These are phyloP conservation scores for Halictus ligatus DNA, from an alignment of 2,888 invertebrate genomes.

Conservation along the genomic window DNA sequence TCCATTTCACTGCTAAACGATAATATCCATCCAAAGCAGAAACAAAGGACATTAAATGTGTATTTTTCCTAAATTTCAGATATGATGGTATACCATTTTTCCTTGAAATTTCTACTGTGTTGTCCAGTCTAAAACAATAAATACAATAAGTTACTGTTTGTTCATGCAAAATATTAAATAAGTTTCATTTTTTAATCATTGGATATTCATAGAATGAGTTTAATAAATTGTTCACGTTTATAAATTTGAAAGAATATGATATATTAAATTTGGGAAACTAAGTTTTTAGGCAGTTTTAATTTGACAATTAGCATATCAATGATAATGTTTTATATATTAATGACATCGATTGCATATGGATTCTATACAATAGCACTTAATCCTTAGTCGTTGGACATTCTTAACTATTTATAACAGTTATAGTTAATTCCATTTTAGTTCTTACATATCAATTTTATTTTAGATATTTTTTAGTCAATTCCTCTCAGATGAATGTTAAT, in stretches of 20 bases:
- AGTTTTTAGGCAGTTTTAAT: background rate
- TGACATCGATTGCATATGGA: no score
- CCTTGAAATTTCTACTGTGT: conserved; percentile 91
- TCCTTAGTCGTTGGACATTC: no score
- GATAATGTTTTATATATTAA: background rate
- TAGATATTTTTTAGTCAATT: no score
- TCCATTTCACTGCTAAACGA: conserved; percentile 93
- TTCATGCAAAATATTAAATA: background rate
- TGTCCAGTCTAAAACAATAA: conserved; percentile 85
- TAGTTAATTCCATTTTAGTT: no score
- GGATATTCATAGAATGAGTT: background rate
- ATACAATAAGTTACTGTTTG: background rate
- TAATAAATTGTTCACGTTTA: background rate
- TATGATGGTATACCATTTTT: conserved; percentile 92
- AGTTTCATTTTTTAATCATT: background rate
- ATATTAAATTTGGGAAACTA: no score
- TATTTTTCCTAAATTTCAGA: conserved; percentile 89
- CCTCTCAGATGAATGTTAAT: no score
- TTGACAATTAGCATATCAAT: background rate
- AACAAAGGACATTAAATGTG: conserved; percentile 91
- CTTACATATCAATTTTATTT: no score
- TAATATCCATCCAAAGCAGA: conserved; percentile 95
- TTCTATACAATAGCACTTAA: no score
- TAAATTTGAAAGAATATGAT: no score
- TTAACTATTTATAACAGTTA: no score